Base-by-base conservation (phyloP, 1,140 invertebrate species). In the Brachionus asplanchnoidis region DNA sequence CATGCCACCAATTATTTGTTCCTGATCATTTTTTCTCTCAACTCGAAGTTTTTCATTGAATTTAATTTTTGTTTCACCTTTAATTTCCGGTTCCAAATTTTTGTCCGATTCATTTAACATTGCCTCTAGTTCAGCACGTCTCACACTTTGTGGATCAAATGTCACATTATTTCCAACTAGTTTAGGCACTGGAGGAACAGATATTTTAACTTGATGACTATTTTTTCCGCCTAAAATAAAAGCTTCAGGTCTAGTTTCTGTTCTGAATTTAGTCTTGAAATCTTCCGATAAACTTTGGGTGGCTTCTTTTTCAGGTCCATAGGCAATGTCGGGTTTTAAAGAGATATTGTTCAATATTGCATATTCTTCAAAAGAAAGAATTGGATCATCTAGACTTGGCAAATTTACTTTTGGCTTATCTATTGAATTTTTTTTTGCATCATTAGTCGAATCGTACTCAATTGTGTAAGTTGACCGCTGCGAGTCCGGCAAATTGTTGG, bases 351-450 rank as follows among this genome's bases (percentile, higher is more conserved):
- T 77, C 14, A 77, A 50, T 23, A 77, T 77, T 26, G 40, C 44
- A 11, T 77, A 77, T 26, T 77, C 73, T 50, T 77, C 73, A 77
- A 50, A 77, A 20, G 73, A 77, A 50, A 77, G 46, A 50, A 77
- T 77, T 50, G 73, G 73, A 50, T 77, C 73, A 36, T 77, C 44
- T 14, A 77, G n/a, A 77, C 42, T 50, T 77, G 73, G 73, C 26
- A 77, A 26, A 50, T 77, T 77, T 26, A 77, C 73, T 14, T 50
- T 50, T 5, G 73, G 73, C 23, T 77, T 77, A 77, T 77, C 73
- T 23, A 50, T n/a, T 77, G 73, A 28, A 26, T 50, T 53, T 20
- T 26, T 77, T 11, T 12, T 32, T 50, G 23, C 1, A 12, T 46
- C 20, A n/a, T 23, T 46, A 28, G 23, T 50, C 8, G 42, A 42